Base-by-base conservation (phyloP, 2,113 vertebrate genomes). In the Tapirus terrestris region DNA sequence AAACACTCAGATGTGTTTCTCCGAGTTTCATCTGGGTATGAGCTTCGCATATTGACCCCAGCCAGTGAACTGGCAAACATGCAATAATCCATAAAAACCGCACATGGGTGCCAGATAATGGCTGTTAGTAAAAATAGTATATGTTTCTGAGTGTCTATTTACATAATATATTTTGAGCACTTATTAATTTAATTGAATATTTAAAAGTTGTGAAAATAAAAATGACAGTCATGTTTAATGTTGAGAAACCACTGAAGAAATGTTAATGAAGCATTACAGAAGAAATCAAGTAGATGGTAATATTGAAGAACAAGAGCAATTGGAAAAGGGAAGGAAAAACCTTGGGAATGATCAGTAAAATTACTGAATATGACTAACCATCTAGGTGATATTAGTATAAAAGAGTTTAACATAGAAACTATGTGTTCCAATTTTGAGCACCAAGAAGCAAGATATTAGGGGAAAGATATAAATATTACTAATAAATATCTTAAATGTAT, bases 291-390 rank as follows among this genome's bases (percentile, higher is more conserved):
- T 81, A 94, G 53, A 80, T 8, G 51, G 48, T 81, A 82, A 5
- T 75, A 39, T 60, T 73, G 73, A 80, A 45, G 63, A 92, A 29
- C 33, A 58, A 81, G 60, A 96, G 48, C 61, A 68, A 53, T 36
- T 77, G 56, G 27, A 77, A 93, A 87, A 20, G 39, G 91, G 36
- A 91, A 91, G 31, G 58, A 43, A 75, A 36, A 91, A 61, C 31
- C 14, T 83, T 91, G n/a, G 39, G 31, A 75, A 93, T 88, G 79
- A 91, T 83, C 56, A 91, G 68, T 51, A 79, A 77, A 91, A 63
- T 83, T 68, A 83, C 36, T 36, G 21, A 91, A 63, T 58, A 36
- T 36, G 56, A 60, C 39, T 63, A 56, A 76, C 90, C 53, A 73
- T 61, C 36, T 51, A 33, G 27, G 21, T 89, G 65, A 84, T 68